Evolutionary conservation across 2,888 invertebrate species (phyloP), one percentile per base, ranked within the genome.

Genomic region (Mellilla xanthometata): DNA sequence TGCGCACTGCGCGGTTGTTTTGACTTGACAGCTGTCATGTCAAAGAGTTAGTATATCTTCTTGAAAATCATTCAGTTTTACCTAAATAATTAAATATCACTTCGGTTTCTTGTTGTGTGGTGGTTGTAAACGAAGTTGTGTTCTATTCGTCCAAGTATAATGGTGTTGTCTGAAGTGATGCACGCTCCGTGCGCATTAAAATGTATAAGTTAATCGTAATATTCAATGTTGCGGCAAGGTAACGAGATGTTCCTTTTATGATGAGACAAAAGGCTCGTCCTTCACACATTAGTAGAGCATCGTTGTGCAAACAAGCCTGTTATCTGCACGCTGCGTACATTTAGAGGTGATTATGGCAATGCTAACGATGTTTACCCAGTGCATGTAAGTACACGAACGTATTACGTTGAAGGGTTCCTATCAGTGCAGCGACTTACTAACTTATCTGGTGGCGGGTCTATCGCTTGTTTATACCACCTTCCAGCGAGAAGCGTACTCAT

Each of bases 221-320:
- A 54, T 57, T 66, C 58, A 70, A 65, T 72, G 66, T 65, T 62
- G 67, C 56, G 65, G 66, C 79, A 82, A 87, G 87, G 85, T 83
- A 86, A 81, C 69, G n/a, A 67, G 71, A 80, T 79, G 72, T 72
- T 79, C 71, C 70, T 64, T 46, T 40, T 67, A 56, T 67, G 46
- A 49, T 61, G 75, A 81, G 72, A 87, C 85, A 86, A 86, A 85
- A 86, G 84, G 76, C 72, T 67, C 70, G 87, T 84, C 88, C 88
- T 88, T 88, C 88, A 84, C 82, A 82, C 82, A 81, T 85, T 83
- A 81, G 74, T 77, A 71, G 74, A 72, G 68, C 72, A 79, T 81
- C 76, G 71, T 77, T 86, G 83, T 81, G 78, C 84, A 80, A 83
- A 83, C 82, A 84, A 80, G 73, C 75, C 62, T 77, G 77, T 81